Evolutionary conservation across 2,797 vertebrate species (phyloP), one percentile per base, ranked within the genome.

Genomic region (Pangasius djambal): DNA sequence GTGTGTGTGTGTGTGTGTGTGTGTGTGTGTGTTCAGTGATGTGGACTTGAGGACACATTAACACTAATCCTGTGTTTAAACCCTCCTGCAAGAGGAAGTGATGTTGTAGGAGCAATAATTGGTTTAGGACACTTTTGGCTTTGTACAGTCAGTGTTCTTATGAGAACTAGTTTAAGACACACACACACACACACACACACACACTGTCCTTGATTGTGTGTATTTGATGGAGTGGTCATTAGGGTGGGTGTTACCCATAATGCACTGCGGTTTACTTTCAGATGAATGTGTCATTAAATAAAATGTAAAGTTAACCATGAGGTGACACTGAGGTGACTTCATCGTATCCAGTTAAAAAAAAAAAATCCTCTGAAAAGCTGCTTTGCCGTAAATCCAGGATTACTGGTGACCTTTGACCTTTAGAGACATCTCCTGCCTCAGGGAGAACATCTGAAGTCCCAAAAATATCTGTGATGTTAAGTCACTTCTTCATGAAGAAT

Each of bases 381-480:
- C n/a, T 37, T 70, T 34, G 34, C 13, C 3, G 34, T 70, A 70
- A 74, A 74, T 74, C 18, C 1, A 1, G 70, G 70, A 74, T 44
- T 40, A 74, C 8, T 74, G 70, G 37, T 74, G 70, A 74, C 70
- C 70, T 40, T 72, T 72, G 72, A 75, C 40, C 72, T 75, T 48
- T 72, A 72, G 70, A 72, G 20, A 9, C 7, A 40, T 20, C 67
- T 18, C 15, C 34, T 40, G 34, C 37, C 70, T 72, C 70, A 72
- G 16, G 40, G 13, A 34, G 67, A 34, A 34, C 4, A 34, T 69
- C 67, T 34, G 13, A 72, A 72, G 18, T 72, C 10, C 65, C 12
- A 67, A 67, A 28, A 63, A 63, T 22, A 6, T 10, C 55, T 57
- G 55, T 59, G 61, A 65, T 65, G 25, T 65, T 65, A 10, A 28